Evolutionary conservation across 2,113 vertebrate species (phyloP).

Genomic region (Muscicapa adusta): DNA sequence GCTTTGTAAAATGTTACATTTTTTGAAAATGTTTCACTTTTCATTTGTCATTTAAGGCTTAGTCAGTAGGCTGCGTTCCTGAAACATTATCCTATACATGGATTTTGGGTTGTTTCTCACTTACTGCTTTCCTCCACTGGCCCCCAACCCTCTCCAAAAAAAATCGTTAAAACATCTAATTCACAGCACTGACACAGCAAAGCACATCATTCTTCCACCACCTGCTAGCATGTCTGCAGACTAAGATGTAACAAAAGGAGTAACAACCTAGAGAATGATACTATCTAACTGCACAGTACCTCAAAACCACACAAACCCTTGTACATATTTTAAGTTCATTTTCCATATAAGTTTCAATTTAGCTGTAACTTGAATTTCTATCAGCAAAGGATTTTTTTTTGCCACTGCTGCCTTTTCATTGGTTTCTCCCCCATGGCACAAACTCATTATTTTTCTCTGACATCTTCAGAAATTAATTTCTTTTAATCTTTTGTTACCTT

Average conservation of each 20-base stretch:
- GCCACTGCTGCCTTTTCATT: not conserved
- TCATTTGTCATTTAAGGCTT: not conserved
- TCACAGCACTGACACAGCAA: not conserved
- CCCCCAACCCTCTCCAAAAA: rapidly evolving
- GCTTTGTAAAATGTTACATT: not conserved
- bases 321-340: not conserved
- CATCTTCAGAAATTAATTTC: not conserved
- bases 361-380: not conserved
- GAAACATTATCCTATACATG: not conserved
- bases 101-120: not conserved
- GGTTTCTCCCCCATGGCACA: not conserved
- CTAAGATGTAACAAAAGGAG: not conserved
- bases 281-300: not conserved
- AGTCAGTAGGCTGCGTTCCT: not conserved
- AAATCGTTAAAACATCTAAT: not conserved
- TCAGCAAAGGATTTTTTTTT: not conserved
- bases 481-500: not conserved
- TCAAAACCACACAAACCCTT: not conserved
- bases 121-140: not conserved
- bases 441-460: not conserved
- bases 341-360: not conserved
- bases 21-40: not conserved
- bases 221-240: not conserved
- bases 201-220: not conserved
- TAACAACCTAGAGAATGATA: not conserved